Evolutionary conservation across 2,888 invertebrate species (phyloP).

Genomic region (Omphaloscelis lunosa): DNA sequence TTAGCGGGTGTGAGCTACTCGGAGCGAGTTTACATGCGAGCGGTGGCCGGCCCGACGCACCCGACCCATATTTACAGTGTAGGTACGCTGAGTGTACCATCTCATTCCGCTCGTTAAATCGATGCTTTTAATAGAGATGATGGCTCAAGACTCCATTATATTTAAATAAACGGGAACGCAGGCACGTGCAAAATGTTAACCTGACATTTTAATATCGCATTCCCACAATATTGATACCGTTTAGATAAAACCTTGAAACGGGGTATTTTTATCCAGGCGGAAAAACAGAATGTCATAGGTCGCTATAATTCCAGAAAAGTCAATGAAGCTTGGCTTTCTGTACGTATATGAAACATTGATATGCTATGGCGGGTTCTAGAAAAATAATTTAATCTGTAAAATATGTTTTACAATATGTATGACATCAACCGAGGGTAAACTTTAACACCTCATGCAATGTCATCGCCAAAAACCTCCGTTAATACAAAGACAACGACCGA

Average conservation of each 20-base stretch:
- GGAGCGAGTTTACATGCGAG: slow-evolving; percentile 73
- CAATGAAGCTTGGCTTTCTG: slow-evolving; percentile 4
- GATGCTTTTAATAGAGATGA: slow-evolving; percentile 88
- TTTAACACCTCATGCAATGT: slow-evolving; percentile 47
- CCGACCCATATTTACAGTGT: slow-evolving; percentile 82
- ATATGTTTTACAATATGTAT: slow-evolving; percentile 35
- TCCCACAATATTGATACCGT: slow-evolving; percentile 60
- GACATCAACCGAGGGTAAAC: slow-evolving; percentile 55
- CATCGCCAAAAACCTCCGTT: slow-evolving; percentile 77
- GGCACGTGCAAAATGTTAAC: slow-evolving; percentile 80
- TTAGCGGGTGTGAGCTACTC: slow-evolving; percentile 71
- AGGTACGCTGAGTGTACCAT: slow-evolving; percentile 75
- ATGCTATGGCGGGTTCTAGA: slow-evolving; percentile 2
- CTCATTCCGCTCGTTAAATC: slow-evolving; percentile 86
- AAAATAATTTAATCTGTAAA: slow-evolving; percentile 10
- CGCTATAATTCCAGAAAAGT: slow-evolving; percentile 41
- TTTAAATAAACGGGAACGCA: slow-evolving; percentile 78
- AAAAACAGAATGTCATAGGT: slow-evolving; percentile 67
- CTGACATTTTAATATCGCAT: slow-evolving; percentile 75
- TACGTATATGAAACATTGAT: slow-evolving; percentile 2
- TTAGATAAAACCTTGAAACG: slow-evolving; percentile 58
- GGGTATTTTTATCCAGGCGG: slow-evolving; percentile 67
- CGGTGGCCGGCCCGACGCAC: slow-evolving; percentile 66
- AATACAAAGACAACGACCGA: slow-evolving; percentile 85
- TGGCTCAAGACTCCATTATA: slow-evolving; percentile 83